Base-by-base conservation (phyloP, 2,888 invertebrate species). In the Scaptodrosophila latifasciaeformis region DNA sequence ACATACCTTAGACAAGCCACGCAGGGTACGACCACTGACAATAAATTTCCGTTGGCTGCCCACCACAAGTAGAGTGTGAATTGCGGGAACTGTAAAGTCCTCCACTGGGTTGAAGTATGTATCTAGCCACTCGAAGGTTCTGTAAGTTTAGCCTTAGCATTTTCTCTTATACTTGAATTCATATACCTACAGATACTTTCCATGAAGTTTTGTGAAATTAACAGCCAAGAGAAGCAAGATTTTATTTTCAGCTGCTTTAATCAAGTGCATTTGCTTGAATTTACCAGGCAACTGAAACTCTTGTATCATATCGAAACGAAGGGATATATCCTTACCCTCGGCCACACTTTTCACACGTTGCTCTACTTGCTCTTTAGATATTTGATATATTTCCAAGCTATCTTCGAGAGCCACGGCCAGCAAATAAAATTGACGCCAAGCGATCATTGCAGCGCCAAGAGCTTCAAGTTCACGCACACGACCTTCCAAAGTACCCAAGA, bases 111-210 rank as follows among this genome's bases (percentile, higher is more conserved):
- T 78, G 34, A 85, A 85, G 56, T 79, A 83, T 0, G 82, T 76
- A 21, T 80, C 74, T 34, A 75, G 52, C 85, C 85, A 85, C 49
- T 81, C 76, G 43, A 78, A 85, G 21, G 78, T 79, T 49, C 85
- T 85, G 46, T 1, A 17, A 51, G n/a, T n/a, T n/a, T n/a, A n/a
- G n/a, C n/a, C n/a, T n/a, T n/a, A n/a, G n/a, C n/a, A n/a, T n/a
- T n/a, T n/a, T n/a, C n/a, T n/a, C n/a, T n/a, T n/a, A n/a, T n/a
- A n/a, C n/a, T n/a, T n/a, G n/a, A n/a, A n/a, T n/a, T n/a, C n/a
- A 0, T 17, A 5, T 1, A 40, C 65, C 19, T n/a, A 75, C 80
- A 54, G 66, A 57, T 55, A 54, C 37, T 74, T 78, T 13, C 76
- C 65, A 24, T 81, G 70, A 0, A 65, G 50, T 10, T 67, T 76